These are phyloP conservation scores for Brachyalestes nurse DNA, from an alignment of 2,797 vertebrate species.

Conservation along the genomic window DNA sequence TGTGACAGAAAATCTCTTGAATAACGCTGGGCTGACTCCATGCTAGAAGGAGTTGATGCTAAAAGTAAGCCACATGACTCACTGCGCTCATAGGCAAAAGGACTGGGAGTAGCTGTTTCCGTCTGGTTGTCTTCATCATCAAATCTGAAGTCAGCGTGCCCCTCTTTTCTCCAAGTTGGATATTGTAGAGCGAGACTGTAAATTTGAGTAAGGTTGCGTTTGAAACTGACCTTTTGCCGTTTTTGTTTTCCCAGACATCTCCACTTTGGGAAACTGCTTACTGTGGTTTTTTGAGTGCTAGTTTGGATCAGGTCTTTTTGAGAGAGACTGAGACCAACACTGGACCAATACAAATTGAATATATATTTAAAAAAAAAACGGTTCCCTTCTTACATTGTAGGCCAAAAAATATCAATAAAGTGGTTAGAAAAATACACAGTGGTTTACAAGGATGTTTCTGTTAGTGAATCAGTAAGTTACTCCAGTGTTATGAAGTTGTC, in stretches of 20 bases:
- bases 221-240: not conserved
- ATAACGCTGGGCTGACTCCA: not conserved
- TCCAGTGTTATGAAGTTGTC: too few relatives aligned
- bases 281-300: not conserved
- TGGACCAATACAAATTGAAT: not conserved
- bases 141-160: not conserved
- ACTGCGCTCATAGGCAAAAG: not conserved
- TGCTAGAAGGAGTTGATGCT: slow-evolving; percentile 4
- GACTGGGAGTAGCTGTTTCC: not conserved
- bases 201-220: not conserved
- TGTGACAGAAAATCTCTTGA: slow-evolving; percentile 19
- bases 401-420: not conserved
- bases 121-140: not conserved
- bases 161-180: not conserved
- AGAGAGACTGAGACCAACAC: not conserved
- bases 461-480: too few relatives aligned
- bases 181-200: not conserved
- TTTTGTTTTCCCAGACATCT: not conserved
- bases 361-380: too few relatives aligned
- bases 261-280: slow-evolving; percentile 16
- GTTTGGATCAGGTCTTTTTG: not conserved
- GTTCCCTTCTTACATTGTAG: not conserved
- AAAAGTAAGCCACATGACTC: slow-evolving; percentile 30
- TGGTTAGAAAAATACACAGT: not conserved
- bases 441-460: not conserved